These are phyloP conservation scores for Cheilosia vulpina DNA, from an alignment of 2,888 invertebrate genomes.

Conservation along the genomic window DNA sequence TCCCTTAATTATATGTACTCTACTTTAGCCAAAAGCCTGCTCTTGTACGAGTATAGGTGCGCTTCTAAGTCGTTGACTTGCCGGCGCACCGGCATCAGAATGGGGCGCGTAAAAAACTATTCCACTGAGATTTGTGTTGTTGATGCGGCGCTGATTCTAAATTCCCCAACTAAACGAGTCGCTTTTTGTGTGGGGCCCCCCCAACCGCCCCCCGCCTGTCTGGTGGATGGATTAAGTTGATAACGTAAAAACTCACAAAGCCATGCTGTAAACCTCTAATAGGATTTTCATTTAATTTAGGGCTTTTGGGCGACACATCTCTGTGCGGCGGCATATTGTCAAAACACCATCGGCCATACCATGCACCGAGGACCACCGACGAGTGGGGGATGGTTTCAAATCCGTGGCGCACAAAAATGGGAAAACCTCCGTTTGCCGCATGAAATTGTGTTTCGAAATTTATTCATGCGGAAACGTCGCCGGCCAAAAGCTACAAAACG, in stretches of 20 bases:
- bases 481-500: constrained; percentile 55
- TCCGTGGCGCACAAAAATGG: constrained; percentile 34
- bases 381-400: constrained; percentile 37
- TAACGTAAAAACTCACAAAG: constrained; percentile 62
- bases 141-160: constrained; percentile 36
- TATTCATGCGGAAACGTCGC: constrained; percentile 71
- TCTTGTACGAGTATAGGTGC: constrained; percentile 4
- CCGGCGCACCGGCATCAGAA: neutral
- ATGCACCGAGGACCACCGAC: neutral
- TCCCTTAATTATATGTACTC: constrained; percentile 74
- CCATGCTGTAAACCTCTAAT: constrained; percentile 73
- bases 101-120: constrained; percentile 24
- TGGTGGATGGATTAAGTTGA: constrained; percentile 63
- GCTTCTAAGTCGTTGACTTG: constrained; percentile 62
- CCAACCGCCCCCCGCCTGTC: neutral
- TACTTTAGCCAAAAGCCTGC: constrained; percentile 68
- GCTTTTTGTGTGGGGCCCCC: neutral
- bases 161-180: constrained; percentile 63
- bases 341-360: constrained; percentile 50
- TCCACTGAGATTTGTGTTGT: constrained; percentile 11
- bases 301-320: constrained; percentile 73
- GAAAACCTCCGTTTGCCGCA: constrained; percentile 49
- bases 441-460: constrained; percentile 62
- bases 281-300: constrained; percentile 75
- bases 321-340: constrained; percentile 30